A percentile compares a stretch with the other conserved stretches of the same genome.
Evolutionary conservation across 2,113 vertebrate genomes (phyloP).

Genomic region (Mohoua ochrocephala): DNA sequence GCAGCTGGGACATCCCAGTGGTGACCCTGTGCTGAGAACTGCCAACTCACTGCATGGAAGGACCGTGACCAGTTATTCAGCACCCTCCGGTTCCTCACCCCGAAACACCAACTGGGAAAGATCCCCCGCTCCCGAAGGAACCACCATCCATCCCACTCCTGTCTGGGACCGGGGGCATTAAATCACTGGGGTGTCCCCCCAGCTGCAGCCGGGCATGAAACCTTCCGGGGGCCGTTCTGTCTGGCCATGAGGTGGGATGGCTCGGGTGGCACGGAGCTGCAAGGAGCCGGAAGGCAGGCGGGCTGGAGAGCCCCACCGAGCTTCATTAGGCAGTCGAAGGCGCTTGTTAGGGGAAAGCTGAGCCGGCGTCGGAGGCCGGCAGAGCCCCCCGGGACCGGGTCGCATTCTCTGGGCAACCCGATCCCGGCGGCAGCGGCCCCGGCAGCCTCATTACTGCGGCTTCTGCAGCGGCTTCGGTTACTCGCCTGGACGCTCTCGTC

Average conservation of each 20-base stretch:
- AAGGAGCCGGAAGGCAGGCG: background rate
- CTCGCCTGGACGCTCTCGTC: background rate
- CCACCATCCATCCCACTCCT: fast-evolving
- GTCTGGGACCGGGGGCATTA: fast-evolving
- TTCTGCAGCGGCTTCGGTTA: conserved; percentile 26
- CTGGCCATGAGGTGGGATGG: background rate
- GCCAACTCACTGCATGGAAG: background rate
- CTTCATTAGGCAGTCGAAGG: conserved; percentile 41
- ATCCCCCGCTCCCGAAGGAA: background rate
- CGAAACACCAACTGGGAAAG: background rate
- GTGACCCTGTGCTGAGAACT: background rate
- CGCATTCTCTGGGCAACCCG: conserved; percentile 40
- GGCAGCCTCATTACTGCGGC: conserved; percentile 13
- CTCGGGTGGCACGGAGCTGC: background rate
- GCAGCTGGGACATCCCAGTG: background rate
- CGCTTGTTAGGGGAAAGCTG: conserved; percentile 54
- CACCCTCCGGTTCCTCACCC: fast-evolving
- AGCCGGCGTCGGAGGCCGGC: background rate
- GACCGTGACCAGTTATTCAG: background rate
- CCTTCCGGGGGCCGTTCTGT: fast-evolving
- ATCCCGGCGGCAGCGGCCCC: conserved; percentile 32
- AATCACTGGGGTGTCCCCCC: background rate
- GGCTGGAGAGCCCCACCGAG: background rate
- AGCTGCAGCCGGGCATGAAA: background rate
- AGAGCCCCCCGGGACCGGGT: conserved; percentile 16